Base-by-base conservation (phyloP, 2,113 vertebrate species). In the Semicossyphus pulcher region DNA sequence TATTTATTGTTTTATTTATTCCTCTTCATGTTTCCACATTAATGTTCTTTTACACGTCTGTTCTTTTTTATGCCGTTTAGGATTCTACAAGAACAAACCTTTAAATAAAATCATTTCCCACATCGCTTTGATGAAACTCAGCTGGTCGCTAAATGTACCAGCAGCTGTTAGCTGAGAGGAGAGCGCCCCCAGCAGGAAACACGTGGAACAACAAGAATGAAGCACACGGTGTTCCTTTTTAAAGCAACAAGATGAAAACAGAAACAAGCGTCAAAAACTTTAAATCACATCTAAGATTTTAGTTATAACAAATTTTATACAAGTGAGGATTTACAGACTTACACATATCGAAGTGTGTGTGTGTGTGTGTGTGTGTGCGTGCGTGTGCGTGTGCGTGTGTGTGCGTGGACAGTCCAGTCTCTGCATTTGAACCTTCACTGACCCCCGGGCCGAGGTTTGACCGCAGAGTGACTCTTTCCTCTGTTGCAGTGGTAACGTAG, bases 391-490 rank as follows among this genome's bases (percentile, higher is more conserved):
- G 61, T 23, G 45, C 49, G 4, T 29, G 21, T 61, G 41, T 48
- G 44, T 26, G 25, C 20, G n/a, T 25, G 18, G 20, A 44, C 23
- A n/a, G 23, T 29, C 78, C 48, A 18, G 70, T 56, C 45, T 26
- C 34, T 60, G 53, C 9, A 76, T 85, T 75, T 83, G 83, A 86
- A 83, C 89, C n/a, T n/a, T 56, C 25, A 2, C 28, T 86, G 81
- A 88, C 82, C 86, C 82, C 84, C 29, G 4, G 29, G 20, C 25
- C 2, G 9, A 73, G 53, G 39, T 45, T 32, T 86, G 69, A 86
- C 78, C 76, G 21, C 54, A 21, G 41, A 44, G 26, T 84, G 83
- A 86, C 82, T 68, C 47, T 60, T 72, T 32, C 25, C 41, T 74
- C 52, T 29, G 69, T 89, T 76, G 34, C 78, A 18, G 18, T 41